phyloP scores from a whole-genome alignment of 2,888 invertebrate species.

The Acronicta alni region DNA sequence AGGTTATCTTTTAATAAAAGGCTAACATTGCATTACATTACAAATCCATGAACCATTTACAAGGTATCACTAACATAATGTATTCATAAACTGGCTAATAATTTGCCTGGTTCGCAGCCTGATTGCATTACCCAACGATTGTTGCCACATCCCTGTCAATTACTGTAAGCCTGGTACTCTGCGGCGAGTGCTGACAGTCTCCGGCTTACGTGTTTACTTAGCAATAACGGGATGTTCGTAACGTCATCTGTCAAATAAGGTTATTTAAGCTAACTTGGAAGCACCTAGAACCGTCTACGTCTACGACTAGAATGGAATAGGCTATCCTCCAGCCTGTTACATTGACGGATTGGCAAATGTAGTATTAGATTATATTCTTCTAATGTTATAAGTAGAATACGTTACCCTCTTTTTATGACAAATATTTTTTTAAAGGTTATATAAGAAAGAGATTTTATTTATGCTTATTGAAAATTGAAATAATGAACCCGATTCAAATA shows the following conservation, averaged over 20 bases:
- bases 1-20: too few species aligned
- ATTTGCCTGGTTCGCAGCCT: conserved; percentile 6
- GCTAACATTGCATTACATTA: neutral
- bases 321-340: conserved; percentile 9
- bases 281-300: conserved; percentile 17
- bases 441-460: too few species aligned
- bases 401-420: neutral
- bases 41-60: neutral
- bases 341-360: conserved; percentile 16
- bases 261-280: conserved; percentile 34
- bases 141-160: conserved; percentile 37
- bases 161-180: conserved; percentile 18
- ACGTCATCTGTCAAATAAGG: conserved; percentile 43
- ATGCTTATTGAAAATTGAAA: too few species aligned
- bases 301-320: conserved; percentile 26
- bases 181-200: conserved; percentile 41
- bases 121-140: conserved; percentile 28
- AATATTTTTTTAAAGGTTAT: too few species aligned
- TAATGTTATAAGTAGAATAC: too few species aligned
- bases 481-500: too few species aligned
- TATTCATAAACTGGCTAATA: conserved; percentile 2
- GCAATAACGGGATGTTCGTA: conserved; percentile 34
- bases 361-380: neutral
- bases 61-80: neutral
- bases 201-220: conserved; percentile 35